Evolutionary conservation across 1,140 invertebrate species (phyloP).

Genomic region (Bombyx mandarina): DNA sequence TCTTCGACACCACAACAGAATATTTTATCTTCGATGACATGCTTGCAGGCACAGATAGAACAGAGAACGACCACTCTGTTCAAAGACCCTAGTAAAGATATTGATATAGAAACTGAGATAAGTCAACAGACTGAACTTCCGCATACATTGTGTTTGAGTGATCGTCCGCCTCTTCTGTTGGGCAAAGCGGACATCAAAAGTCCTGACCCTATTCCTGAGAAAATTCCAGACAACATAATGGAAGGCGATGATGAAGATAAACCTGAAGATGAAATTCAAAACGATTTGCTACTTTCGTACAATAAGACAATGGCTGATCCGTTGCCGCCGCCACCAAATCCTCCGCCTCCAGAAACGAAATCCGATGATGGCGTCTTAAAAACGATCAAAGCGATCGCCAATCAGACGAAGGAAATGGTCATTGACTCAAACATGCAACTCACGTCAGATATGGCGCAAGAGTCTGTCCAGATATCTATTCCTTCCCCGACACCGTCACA

Average conservation of each 20-base stretch:
- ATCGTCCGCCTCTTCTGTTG: conserved; percentile 49
- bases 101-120: conserved; percentile 66
- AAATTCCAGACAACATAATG: conserved; percentile 70
- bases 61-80: conserved; percentile 26
- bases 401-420: conserved; percentile 67
- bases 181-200: conserved; percentile 65
- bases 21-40: conserved; percentile 24
- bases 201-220: conserved; percentile 66
- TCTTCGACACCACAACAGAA: conserved; percentile 33
- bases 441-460: conserved; percentile 68
- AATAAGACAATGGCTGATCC: conserved; percentile 41
- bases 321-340: conserved; percentile 18
- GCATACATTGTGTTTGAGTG: conserved; percentile 50
- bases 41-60: conserved; percentile 27
- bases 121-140: conserved; percentile 65
- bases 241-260: conserved; percentile 69
- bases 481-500: conserved; percentile 74
- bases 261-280: conserved; percentile 49
- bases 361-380: conserved; percentile 52
- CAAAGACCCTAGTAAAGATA: conserved; percentile 53
- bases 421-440: conserved; percentile 69
- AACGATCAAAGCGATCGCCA: conserved; percentile 64
- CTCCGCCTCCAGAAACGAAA: conserved; percentile 28
- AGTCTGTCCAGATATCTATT: conserved; percentile 74
- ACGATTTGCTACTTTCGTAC: conserved; percentile 42